phyloP scores from a whole-genome alignment of 2,888 invertebrate genomes.

The Ectemnius cavifrons region DNA sequence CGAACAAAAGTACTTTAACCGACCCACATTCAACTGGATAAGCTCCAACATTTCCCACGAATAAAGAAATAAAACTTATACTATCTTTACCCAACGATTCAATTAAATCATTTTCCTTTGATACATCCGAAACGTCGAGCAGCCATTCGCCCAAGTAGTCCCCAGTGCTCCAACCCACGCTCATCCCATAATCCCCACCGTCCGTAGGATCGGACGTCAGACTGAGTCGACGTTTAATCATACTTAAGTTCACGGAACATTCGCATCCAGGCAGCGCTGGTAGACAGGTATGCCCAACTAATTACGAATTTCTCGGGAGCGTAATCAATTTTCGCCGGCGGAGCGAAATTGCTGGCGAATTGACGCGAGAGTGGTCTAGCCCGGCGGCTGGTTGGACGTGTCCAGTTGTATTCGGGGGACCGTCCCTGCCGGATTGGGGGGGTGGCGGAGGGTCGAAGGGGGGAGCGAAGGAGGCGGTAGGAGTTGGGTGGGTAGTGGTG shows the following conservation, averaged over 20 bases:
- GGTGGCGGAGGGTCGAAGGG: no score
- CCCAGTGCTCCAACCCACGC: background rate
- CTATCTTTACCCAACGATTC: background rate
- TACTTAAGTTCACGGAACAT: conserved; percentile 53
- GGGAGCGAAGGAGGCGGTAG: background rate
- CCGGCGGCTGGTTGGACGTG: conserved; percentile 49
- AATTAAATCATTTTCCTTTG: background rate
- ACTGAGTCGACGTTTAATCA: conserved; percentile 56
- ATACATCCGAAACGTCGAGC: background rate
- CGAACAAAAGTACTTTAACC: no score
- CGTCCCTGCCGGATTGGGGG: conserved; percentile 43
- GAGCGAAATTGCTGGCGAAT: conserved; percentile 62
- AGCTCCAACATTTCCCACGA: no score
- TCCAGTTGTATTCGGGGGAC: conserved; percentile 58
- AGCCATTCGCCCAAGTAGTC: background rate
- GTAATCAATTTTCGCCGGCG: conserved; percentile 65
- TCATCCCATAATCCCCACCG: conserved; percentile 4
- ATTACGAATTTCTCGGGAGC: conserved; percentile 63
- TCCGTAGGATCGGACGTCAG: conserved; percentile 30
- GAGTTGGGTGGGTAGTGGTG: conserved; percentile 27
- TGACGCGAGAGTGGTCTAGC: conserved; percentile 47
- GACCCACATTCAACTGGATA: no score
- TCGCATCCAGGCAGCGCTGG: conserved; percentile 39
- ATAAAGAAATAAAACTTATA: no score
- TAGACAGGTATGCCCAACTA: conserved; percentile 55